A percentile compares a stretch with the other conserved stretches of the same genome.
phyloP scores from a whole-genome alignment of 2,113 vertebrate genomes.

The Hippopotamus amphibius region DNA sequence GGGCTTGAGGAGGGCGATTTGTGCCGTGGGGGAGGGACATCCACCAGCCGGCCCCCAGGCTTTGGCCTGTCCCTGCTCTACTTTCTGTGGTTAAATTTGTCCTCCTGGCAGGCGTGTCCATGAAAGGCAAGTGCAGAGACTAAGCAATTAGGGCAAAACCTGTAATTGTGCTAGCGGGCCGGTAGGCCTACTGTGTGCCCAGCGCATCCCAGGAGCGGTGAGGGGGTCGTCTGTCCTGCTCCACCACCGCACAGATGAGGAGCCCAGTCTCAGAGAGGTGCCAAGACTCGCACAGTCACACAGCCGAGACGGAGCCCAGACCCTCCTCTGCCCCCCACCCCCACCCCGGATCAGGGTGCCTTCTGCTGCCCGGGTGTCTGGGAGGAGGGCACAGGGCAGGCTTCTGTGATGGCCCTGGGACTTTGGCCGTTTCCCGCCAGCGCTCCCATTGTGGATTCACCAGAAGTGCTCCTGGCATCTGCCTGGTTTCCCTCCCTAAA shows the following conservation, averaged over 20 bases:
- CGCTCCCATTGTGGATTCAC: background rate
- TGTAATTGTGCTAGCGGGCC: background rate
- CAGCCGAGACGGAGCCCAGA: background rate
- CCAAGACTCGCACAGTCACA: background rate
- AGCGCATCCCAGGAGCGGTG: background rate
- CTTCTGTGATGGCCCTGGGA: background rate
- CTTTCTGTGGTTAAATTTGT: slow-evolving; percentile 12
- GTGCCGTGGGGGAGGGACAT: background rate
- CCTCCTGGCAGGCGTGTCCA: background rate
- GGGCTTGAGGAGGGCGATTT: background rate
- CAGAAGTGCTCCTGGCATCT: background rate
- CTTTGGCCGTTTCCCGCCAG: background rate
- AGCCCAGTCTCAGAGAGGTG: background rate
- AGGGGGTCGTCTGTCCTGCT: background rate
- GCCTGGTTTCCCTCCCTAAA: background rate
- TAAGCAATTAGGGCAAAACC: slow-evolving; percentile 23
- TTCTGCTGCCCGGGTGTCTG: background rate
- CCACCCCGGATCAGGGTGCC: no score
- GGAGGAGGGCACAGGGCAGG: background rate
- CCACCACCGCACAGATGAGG: background rate
- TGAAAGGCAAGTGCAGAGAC: background rate
- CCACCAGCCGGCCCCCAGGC: background rate
- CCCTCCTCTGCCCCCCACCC: background rate
- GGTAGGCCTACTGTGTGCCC: background rate
- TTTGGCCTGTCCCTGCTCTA: background rate